phyloP scores from a whole-genome alignment of 2,888 invertebrate genomes.

The Erannis defoliaria region DNA sequence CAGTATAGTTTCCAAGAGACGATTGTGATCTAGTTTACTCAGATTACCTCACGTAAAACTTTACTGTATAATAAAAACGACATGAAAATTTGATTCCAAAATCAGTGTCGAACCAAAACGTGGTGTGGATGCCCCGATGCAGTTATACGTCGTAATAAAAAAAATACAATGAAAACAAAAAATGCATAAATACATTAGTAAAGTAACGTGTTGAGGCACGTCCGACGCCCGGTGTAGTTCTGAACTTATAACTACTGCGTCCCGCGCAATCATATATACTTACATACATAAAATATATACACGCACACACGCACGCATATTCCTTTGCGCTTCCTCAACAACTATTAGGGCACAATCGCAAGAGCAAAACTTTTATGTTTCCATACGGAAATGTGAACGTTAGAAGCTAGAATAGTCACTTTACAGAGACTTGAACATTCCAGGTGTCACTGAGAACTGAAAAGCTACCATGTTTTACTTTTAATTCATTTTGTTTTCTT shows the following conservation, averaged over 20 bases:
- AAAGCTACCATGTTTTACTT: not conserved
- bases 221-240: constrained; percentile 73
- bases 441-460: not conserved
- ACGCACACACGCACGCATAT: constrained; percentile 50
- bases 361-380: not conserved
- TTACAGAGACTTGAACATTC: no score
- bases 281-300: constrained; percentile 60
- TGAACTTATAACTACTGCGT: constrained; percentile 62
- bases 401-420: no score
- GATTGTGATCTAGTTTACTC: not conserved
- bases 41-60: not conserved
- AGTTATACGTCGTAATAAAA: constrained; percentile 53
- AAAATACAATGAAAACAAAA: constrained; percentile 60
- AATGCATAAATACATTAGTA: constrained; percentile 75
- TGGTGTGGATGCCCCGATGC: constrained; percentile 31
- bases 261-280: constrained; percentile 62
- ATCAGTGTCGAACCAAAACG: not conserved
- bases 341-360: constrained; percentile 12
- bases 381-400: no score
- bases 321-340: constrained; percentile 22
- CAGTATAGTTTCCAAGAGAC: not conserved
- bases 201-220: constrained; percentile 66
- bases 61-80: not conserved
- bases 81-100: not conserved
- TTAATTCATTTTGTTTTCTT: constrained; percentile 2